Evolutionary conservation across 92 coral and sea anemone species (phyloP), one percentile per base, ranked within the genome.

Genomic region (Blastomussa wellsi): DNA sequence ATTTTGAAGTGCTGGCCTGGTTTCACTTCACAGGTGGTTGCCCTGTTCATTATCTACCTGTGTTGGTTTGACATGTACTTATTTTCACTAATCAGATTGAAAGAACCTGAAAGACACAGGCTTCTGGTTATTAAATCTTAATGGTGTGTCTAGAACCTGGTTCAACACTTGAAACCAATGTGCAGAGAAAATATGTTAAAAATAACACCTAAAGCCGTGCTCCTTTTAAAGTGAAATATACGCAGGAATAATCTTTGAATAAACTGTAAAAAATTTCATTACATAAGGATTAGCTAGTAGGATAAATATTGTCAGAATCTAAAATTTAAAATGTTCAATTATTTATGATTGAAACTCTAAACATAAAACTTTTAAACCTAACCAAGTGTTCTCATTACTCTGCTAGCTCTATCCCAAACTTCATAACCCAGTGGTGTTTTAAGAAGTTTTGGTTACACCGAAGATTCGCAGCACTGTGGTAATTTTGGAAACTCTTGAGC

Each of bases 331-430:
- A 38, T 86, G 69, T 26, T 94, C 62, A 94, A 94, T 94, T 51
- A 79, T 81, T 89, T 78, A 94, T 87, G 82, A 83, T 32, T 79
- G 83, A 72, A 83, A 86, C 79, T 65, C 86, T 77, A 90, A 90
- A 86, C 87, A 55, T 89, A 53, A 86, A 82, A 78, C 1, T 86
- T 87, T 86, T 85, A 94, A 94, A 94, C 89, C 92, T 94, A 87
- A 94, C 93, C 83, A 77, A 32, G 78, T 92, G 92, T 92, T 92
- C 88, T 84, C 95, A 87, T 92, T 93, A 55, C 93, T 84, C 90
- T 93, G 89, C 69, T 94, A 94, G 94, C 92, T 86, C 90, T 88
- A 52, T 87, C 88, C 91, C 79, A 91, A 88, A 84, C 49, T 67
- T 81, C 87, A 78, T 91, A 86, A 88, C 82, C 79, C 90, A 32